Base-by-base conservation (phyloP, 1,140 invertebrate genomes). In the Cheumatopsyche charites region DNA sequence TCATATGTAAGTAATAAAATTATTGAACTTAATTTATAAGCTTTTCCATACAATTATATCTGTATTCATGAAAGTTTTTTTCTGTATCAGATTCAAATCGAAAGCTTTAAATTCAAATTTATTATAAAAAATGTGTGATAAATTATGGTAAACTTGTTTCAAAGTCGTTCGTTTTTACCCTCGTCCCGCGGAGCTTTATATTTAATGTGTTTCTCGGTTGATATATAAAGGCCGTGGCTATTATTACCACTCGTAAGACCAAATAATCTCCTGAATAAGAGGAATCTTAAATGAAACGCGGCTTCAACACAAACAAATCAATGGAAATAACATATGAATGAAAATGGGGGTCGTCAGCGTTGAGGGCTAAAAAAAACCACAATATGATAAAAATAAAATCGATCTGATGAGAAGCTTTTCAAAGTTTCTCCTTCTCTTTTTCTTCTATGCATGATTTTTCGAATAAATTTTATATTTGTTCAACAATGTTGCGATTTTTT, bases 301-400 rank as follows among this genome's bases (percentile, higher is more conserved):
- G 58, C 66, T 23, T 47, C 58, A 52, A 26, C 66, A 63, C 66
- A 62, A 55, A 69, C 41, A 15, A 47, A 62, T 74, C 62, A 74
- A 74, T 74, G 73, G 63, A 47, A 41, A 70, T 36, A 73, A 65
- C 19, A 55, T 15, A 63, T 74, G 73, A 74, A 74, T 71, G 68
- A 45, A 45, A 19, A 52, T 52, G 47, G 19, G 55, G 55, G 55
- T 58, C 55, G 19, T 21, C 49, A 19, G 6, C 17, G 49, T 11
- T 1, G 49, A 55, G 7, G 55, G 23, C 17, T 13, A 58, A 58
- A 58, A 58, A 21, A 21, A 58, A 7, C 55, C 25, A 58, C 55
- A 25, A 25, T 58, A 11, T 58, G 17, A 58, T 58, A 58, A 58
- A 58, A 58, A 58, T 58, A 19, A 58, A 23, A 58, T 17, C 19